Percentiles rank a stretch among this genome's conserved stretches.
Conservation (phyloP, 2,797 vertebrate species). For the Etheostoma perlongum region DNA sequence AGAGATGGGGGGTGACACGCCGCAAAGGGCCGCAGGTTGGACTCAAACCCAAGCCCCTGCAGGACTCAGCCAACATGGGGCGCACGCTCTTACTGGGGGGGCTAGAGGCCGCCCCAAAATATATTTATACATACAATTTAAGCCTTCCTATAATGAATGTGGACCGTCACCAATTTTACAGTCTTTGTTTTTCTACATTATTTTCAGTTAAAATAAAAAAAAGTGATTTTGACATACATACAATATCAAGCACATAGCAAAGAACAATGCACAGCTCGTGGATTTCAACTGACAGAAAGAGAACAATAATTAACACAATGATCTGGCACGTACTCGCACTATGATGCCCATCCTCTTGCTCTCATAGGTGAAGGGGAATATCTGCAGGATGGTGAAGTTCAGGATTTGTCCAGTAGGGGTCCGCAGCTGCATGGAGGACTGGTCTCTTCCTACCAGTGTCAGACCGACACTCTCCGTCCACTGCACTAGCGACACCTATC, state of each 20-base stretch:
- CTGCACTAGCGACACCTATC: constrained; percentile 97
- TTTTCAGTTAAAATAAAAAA: too few species aligned
- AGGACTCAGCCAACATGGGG: too few species aligned
- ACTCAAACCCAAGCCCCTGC: too few species aligned
- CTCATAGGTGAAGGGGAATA: constrained; percentile 98
- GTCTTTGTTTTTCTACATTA: too few species aligned
- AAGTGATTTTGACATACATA: too few species aligned
- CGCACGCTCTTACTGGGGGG: too few species aligned
- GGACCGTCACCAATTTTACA: too few species aligned
- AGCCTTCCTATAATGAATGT: too few species aligned
- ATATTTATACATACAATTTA: too few species aligned
- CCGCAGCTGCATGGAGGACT: constrained; percentile 98
- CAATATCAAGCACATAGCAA: background rate
- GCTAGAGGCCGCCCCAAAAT: too few species aligned
- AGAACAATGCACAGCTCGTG: background rate
- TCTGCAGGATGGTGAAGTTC: constrained; percentile 98
- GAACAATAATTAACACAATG: background rate
- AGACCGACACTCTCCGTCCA: constrained; percentile 98
- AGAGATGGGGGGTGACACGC: too few species aligned
- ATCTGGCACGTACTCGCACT: constrained; percentile 87
- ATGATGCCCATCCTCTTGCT: constrained; percentile 99
- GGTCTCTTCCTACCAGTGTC: constrained; percentile 96
- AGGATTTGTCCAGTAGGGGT: constrained; percentile 98
- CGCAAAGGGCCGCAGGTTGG: too few species aligned
- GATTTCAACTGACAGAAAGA: background rate